phyloP scores from a whole-genome alignment of 2,113 vertebrate species.

The Gobius niger region DNA sequence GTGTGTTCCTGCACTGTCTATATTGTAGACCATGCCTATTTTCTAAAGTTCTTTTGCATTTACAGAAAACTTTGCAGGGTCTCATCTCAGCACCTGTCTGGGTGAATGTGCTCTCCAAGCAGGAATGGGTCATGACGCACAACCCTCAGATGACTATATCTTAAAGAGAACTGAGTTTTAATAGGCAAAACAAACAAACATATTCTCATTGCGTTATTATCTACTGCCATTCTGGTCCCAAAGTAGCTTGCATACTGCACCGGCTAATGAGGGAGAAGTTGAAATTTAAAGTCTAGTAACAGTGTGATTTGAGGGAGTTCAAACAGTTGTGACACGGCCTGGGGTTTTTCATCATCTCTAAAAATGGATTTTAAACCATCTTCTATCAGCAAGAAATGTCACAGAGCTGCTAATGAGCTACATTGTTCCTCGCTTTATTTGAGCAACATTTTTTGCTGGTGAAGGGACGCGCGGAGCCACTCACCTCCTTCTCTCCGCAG shows the following conservation, averaged over 20 bases:
- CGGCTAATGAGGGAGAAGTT: slow-evolving; percentile 36
- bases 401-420: slow-evolving; percentile 32
- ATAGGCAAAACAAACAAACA: slow-evolving; percentile 10
- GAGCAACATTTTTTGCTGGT: slow-evolving; percentile 17
- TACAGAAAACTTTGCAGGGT: not conserved
- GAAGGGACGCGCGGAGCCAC: slow-evolving; percentile 44
- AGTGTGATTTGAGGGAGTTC: slow-evolving; percentile 29
- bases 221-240: not conserved
- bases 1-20: not conserved
- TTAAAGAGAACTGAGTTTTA: slow-evolving; percentile 3
- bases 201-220: not conserved
- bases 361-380: slow-evolving; percentile 22
- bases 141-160: not conserved
- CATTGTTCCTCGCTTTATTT: slow-evolving; percentile 22
- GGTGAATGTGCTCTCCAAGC: not conserved
- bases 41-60: not conserved
- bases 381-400: slow-evolving; percentile 12
- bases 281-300: slow-evolving; percentile 35
- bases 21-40: not conserved
- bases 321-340: slow-evolving; percentile 14
- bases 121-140: not conserved
- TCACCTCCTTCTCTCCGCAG: slow-evolving; percentile 98
- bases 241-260: slow-evolving; percentile 9
- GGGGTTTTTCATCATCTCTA: slow-evolving; percentile 42
- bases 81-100: not conserved